phyloP scores from a whole-genome alignment of 2,888 invertebrate species.

The Drosophila differens region DNA sequence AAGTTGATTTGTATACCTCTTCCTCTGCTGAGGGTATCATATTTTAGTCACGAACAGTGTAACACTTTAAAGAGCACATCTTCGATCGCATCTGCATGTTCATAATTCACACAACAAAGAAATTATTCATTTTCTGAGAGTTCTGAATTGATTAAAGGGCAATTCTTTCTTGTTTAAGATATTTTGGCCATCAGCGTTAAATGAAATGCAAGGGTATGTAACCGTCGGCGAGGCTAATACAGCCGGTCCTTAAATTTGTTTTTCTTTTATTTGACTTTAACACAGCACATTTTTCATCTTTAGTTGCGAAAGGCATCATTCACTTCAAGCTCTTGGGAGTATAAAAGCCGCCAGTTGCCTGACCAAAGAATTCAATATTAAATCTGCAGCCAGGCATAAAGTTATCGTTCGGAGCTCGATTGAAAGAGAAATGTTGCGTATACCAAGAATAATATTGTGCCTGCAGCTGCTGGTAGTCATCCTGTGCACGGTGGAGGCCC shows the following conservation, averaged over 20 bases:
- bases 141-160: neutral
- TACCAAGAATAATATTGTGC: constrained; percentile 19
- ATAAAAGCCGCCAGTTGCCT: constrained; percentile 66
- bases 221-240: neutral
- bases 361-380: constrained; percentile 68
- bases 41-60: neutral
- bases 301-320: constrained; percentile 23
- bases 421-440: constrained; percentile 17
- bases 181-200: neutral
- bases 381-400: constrained; percentile 46
- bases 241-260: neutral
- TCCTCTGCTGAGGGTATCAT: neutral
- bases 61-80: neutral
- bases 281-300: constrained; percentile 48
- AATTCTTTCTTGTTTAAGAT: neutral
- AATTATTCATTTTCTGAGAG: neutral
- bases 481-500: constrained; percentile 29
- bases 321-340: constrained; percentile 22
- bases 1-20: constrained; percentile 37
- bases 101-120: neutral
- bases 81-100: neutral
- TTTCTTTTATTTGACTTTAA: constrained; percentile 7
- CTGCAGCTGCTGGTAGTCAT: constrained; percentile 7
- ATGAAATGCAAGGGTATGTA: neutral
- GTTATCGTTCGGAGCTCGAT: constrained; percentile 36